Conservation (phyloP, 1,140 invertebrate species). For the Diachasma alloeum region DNA sequence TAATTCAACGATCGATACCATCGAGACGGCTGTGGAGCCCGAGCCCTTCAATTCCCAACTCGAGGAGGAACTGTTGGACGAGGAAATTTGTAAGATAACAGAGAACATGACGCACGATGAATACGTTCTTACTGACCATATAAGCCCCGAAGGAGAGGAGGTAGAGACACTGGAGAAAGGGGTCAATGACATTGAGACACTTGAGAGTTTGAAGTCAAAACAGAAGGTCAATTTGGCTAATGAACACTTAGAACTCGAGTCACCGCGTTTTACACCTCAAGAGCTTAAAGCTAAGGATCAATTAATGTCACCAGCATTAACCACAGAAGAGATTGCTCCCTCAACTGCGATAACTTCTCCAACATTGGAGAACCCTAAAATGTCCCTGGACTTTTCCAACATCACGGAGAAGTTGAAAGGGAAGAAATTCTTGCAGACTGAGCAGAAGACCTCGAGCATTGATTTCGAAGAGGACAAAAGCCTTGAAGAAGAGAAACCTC, state of each 20-base stretch:
- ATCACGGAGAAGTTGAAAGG: conserved; percentile 32
- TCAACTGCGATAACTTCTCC: neutral
- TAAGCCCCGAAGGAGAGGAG: conserved; percentile 47
- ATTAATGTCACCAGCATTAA: neutral
- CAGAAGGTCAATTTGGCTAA: conserved; percentile 49
- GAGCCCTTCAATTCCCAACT: conserved; percentile 37
- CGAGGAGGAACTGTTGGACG: conserved; percentile 58
- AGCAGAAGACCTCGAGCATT: conserved; percentile 9
- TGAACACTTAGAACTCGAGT: conserved; percentile 53
- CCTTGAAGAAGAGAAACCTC: neutral
- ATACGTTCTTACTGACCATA: conserved; percentile 59
- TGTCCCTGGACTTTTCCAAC: conserved; percentile 34
- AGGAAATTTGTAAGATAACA: conserved; percentile 63
- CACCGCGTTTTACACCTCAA: conserved; percentile 28
- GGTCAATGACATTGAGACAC: neutral
- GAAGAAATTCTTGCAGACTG: conserved; percentile 13
- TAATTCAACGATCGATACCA: neutral
- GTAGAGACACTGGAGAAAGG: conserved; percentile 38
- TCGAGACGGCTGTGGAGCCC: neutral
- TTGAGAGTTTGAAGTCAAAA: conserved; percentile 24
- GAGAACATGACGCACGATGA: conserved; percentile 64
- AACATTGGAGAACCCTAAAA: neutral
- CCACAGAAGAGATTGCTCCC: neutral
- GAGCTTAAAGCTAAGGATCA: neutral
- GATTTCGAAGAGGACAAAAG: conserved; percentile 38